Evolutionary conservation across 2,797 vertebrate genomes (phyloP).

Genomic region (Lycodopsis pacificus): DNA sequence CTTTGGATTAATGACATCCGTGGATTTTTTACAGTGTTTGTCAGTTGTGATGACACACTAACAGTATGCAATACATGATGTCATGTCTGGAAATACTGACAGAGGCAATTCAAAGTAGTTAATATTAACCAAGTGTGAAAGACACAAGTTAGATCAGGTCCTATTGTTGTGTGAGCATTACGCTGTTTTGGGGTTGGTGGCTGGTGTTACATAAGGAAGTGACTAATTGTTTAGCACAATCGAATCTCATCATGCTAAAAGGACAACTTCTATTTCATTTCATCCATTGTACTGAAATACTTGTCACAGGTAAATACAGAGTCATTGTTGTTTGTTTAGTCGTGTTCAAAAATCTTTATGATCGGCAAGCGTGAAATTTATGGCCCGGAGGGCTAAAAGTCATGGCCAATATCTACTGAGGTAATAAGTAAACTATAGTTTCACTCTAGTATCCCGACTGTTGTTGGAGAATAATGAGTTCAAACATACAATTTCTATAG

Average conservation of each 20-base stretch:
- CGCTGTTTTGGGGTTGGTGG: not conserved
- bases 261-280: not conserved
- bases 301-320: not conserved
- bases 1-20: not conserved
- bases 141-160: not conserved
- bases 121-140: not conserved
- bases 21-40: not conserved
- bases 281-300: not conserved
- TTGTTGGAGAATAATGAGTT: not conserved
- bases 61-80: not conserved
- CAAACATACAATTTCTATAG: not conserved
- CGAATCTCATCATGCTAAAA: not conserved
- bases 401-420: slow-evolving; percentile 3
- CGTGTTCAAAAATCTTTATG: slow-evolving; percentile 5
- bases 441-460: not conserved
- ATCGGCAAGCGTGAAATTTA: slow-evolving; percentile 24
- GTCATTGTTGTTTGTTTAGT: too few species aligned
- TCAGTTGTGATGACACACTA: not conserved
- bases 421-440: slow-evolving; percentile 51
- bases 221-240: not conserved
- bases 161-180: not conserved
- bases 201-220: not conserved
- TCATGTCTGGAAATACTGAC: not conserved
- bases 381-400: slow-evolving; percentile 17
- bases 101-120: not conserved